phyloP scores from a whole-genome alignment of 2,113 vertebrate genomes.

The Rostratula benghalensis region DNA sequence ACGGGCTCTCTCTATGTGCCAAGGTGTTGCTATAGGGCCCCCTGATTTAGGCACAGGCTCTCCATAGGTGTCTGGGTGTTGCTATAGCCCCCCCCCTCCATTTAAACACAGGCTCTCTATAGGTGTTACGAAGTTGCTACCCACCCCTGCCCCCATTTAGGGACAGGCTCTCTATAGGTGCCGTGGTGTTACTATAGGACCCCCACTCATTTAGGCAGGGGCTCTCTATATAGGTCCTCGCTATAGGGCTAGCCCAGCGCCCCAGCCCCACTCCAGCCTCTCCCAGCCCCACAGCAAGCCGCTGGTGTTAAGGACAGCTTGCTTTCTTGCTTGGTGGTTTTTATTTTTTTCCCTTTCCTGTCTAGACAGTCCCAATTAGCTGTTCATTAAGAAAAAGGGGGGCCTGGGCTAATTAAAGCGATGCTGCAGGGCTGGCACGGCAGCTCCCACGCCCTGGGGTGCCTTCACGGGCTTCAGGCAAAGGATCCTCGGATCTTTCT shows the following conservation, averaged over 20 bases:
- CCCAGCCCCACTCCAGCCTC: background rate
- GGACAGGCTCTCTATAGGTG: too few species aligned
- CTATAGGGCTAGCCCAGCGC: background rate
- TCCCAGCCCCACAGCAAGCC: background rate
- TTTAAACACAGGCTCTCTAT: background rate
- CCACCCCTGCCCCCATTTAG: too few species aligned
- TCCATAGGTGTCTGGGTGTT: background rate
- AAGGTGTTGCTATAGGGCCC: background rate
- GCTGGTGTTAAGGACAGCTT: background rate
- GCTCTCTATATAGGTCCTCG: background rate
- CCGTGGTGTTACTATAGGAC: background rate
- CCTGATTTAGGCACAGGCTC: background rate
- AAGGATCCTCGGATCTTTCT: background rate
- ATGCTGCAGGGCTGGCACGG: background rate
- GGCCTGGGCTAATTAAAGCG: conserved; percentile 60
- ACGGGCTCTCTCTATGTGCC: background rate
- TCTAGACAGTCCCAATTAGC: conserved; percentile 75
- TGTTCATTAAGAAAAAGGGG: conserved; percentile 66
- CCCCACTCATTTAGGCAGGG: accelerated
- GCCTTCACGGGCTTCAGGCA: accelerated
- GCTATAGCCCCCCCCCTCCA: accelerated
- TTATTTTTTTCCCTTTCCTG: conserved; percentile 70
- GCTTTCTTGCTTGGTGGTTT: background rate
- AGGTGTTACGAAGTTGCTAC: background rate
- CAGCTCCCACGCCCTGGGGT: background rate